Evolutionary conservation across 2,113 vertebrate species (phyloP), one percentile per base, ranked within the genome.

Genomic region (Oreochromis spilurus): DNA sequence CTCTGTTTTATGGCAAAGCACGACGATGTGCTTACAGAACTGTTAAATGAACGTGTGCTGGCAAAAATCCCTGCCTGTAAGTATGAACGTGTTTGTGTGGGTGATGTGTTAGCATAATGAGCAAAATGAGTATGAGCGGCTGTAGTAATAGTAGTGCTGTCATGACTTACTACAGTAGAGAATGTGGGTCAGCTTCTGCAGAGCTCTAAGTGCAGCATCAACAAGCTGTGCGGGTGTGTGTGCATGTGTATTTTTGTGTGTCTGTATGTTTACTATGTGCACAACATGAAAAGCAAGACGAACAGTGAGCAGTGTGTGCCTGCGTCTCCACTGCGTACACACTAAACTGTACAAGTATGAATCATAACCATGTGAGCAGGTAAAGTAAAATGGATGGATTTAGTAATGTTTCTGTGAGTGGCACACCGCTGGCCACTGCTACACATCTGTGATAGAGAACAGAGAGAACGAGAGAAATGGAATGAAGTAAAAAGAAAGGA

Each of bases 151-250:
- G 81, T 75, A 78, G 55, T 67, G 86, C 82, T 90, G 89, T 92
- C 87, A 89, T 84, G 55, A 89, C 88, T 90, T 93, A 91, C 92
- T 93, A 90, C 70, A 67, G 45, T 50, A 48, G 36, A 84, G 84
- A 91, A 95, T 95, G 89, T 93, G 91, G 93, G 95, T 95, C 94
- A 95, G 84, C 54, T 58, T 86, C 90, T 92, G 87, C 83, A 88
- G 75, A 90, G 79, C 87, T 88, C 29, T 21, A 26, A 75, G 77
- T 80, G 50, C 13, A 86, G 83, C 79, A 88, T 83, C 60, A 84
- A 87, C 13, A 57, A 81, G 70, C 88, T 85, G 87, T 57, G 17
- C 58, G 88, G 57, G 82, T 57, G 85, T 67, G 58, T 67, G 70
- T 12, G 77, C 38, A 1, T 45, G 84, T 77, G 67, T 54, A 45